Conservation (phyloP, 2,888 invertebrate species). For the Agriotes lineatus region DNA sequence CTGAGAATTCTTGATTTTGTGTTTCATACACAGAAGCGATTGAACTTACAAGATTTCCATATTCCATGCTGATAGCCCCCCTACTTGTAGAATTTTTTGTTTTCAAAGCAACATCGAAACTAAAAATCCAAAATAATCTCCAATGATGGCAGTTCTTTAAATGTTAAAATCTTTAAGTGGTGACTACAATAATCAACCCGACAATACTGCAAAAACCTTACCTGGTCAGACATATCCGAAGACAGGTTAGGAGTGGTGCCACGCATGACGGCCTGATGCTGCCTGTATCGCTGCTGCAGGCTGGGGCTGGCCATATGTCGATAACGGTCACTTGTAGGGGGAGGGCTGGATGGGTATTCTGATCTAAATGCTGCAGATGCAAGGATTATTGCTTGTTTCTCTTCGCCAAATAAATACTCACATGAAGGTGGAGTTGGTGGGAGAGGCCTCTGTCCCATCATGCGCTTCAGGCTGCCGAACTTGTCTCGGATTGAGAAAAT, state of each 20-base stretch:
- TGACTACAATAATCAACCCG: too few relatives aligned
- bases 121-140: too few relatives aligned
- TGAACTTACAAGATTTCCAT: too few relatives aligned
- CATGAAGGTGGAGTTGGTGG: conserved; percentile 68
- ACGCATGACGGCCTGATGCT: conserved; percentile 70
- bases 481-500: conserved; percentile 65
- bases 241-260: conserved; percentile 64
- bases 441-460: conserved; percentile 68
- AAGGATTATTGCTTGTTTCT: too few relatives aligned
- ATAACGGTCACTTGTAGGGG: conserved; percentile 50
- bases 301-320: conserved; percentile 57
- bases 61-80: too few relatives aligned
- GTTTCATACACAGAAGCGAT: too few relatives aligned
- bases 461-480: conserved; percentile 67
- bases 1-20: too few relatives aligned
- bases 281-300: conserved; percentile 71
- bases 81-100: too few relatives aligned
- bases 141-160: too few relatives aligned
- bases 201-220: too few relatives aligned
- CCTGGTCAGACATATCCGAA: conserved; percentile 55
- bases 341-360: conserved; percentile 56
- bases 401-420: not conserved
- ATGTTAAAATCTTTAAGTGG: too few relatives aligned
- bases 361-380: conserved; percentile 55
- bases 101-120: too few relatives aligned